Evolutionary conservation across 2,797 vertebrate genomes (phyloP), one percentile per base, ranked within the genome.

Genomic region (Danio aesculapii): DNA sequence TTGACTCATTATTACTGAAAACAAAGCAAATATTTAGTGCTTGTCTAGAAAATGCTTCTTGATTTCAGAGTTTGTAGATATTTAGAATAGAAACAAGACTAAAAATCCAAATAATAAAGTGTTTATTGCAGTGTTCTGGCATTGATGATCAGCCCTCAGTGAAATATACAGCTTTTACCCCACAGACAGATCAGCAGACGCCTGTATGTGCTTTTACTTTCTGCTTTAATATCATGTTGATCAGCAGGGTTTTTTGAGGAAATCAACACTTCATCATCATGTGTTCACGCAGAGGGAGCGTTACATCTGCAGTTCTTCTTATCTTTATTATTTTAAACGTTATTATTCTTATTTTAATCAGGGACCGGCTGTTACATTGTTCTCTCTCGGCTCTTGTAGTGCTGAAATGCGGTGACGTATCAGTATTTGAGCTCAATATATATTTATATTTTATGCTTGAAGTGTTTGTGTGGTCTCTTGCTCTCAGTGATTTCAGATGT

Each of bases 211-310:
- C 6, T 67, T 67, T 67, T 52, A 69, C 50, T 52, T 52, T 71
- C 68, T 53, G 50, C 50, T 70, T 70, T 53, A 17, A 17, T 5
- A 17, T 70, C 50, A 55, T 55, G 67, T 17, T 53, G 21, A 41
- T 17, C 6, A 6, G 10, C 30, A 53, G 50, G 68, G 30, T 70
- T 70, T 70, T 70, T 30, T 3, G 30, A 30, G 30, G 30, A 70
- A 41, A 41, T 14, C 30, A 1, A 6, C 13, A n/a, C 14, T 70
- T 30, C 13, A 0, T 3, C 2, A 52, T 53, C 14, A 41, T 70
- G 16, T n/a, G 7, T 17, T 30, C 30, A 30, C 8, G 16, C 30
- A 55, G 68, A 43, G 30, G 30, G 67, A 11, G 10, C 9, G 17
- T 6, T 30, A 1, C 8, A 14, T 67, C 30, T 30, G 47, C 47